Conservation (phyloP, 2,888 invertebrate species). For the Xanthostigma xanthostigma region DNA sequence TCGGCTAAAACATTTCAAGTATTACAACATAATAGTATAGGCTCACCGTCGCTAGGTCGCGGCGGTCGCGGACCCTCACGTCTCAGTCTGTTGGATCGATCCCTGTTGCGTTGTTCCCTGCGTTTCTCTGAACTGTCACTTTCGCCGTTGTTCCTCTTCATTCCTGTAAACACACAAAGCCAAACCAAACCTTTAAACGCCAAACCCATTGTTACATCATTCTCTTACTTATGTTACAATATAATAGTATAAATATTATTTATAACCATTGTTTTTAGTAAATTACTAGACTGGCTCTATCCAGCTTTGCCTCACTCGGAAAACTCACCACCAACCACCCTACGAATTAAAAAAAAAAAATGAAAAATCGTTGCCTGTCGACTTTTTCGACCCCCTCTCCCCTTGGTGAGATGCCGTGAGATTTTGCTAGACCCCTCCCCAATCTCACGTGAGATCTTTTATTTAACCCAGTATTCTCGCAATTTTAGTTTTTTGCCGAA, state of each 20-base stretch:
- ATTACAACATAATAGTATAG: slow-evolving; percentile 5
- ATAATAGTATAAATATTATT: not conserved
- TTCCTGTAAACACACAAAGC: slow-evolving; percentile 1
- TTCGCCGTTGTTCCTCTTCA: slow-evolving; percentile 3
- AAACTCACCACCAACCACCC: too few species aligned
- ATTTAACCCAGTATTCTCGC: too few species aligned
- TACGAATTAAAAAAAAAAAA: too few species aligned
- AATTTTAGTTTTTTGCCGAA: too few species aligned
- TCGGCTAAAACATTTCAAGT: not conserved
- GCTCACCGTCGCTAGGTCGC: slow-evolving; percentile 34
- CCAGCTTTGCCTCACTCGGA: not conserved
- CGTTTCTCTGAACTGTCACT: not conserved
- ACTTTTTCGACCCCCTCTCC: too few species aligned
- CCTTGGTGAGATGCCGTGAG: too few species aligned
- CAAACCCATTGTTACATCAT: slow-evolving; percentile 1
- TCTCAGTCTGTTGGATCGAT: slow-evolving; percentile 1
- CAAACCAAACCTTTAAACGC: slow-evolving; percentile 1
- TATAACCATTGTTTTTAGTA: not conserved
- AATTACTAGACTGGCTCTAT: not conserved
- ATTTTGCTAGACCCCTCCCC: too few species aligned
- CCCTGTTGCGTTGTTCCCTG: slow-evolving; percentile 1
- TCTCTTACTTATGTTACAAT: not conserved
- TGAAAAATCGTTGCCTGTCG: too few species aligned
- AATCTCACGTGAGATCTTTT: too few species aligned
- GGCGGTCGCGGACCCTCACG: slow-evolving; percentile 21